phyloP scores from a whole-genome alignment of 2,797 vertebrate genomes.

The Clarias fuscus region DNA sequence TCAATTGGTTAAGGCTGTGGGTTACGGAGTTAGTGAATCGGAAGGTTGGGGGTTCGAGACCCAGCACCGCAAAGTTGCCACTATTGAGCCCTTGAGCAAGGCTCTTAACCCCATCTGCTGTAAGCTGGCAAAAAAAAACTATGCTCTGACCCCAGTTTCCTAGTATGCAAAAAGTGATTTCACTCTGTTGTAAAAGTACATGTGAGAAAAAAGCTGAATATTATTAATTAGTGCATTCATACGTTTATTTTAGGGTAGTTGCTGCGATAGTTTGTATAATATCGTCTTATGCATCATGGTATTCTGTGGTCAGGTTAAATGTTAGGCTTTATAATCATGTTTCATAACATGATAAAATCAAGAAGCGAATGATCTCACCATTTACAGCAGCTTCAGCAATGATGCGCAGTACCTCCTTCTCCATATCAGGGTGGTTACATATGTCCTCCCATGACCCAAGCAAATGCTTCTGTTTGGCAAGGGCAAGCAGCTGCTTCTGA shows the following conservation, averaged over 20 bases:
- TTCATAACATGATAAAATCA: neutral
- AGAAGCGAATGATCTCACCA: constrained; percentile 68
- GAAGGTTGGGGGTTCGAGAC: too few relatives aligned
- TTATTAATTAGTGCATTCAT: too few relatives aligned
- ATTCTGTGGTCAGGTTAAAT: neutral
- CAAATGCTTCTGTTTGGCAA: constrained; percentile 83
- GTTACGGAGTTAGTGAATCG: too few relatives aligned
- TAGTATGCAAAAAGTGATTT: too few relatives aligned
- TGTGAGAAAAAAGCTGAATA: too few relatives aligned
- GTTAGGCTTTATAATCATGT: neutral
- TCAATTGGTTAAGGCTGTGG: too few relatives aligned
- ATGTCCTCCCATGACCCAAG: constrained; percentile 88
- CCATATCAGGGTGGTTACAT: constrained; percentile 87
- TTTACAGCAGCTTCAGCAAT: constrained; percentile 86
- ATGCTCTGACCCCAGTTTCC: too few relatives aligned
- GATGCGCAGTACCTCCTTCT: constrained; percentile 87
- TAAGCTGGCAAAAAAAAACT: too few relatives aligned
- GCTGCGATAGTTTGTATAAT: neutral
- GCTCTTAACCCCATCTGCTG: too few relatives aligned
- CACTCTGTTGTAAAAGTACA: too few relatives aligned
- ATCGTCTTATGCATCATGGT: neutral
- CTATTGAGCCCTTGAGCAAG: too few relatives aligned
- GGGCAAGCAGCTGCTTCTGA: constrained; percentile 85
- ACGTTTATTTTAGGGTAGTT: neutral
- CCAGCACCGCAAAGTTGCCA: too few relatives aligned